Evolutionary conservation across 2,888 invertebrate species (phyloP).

Genomic region (Heliconius cydno): DNA sequence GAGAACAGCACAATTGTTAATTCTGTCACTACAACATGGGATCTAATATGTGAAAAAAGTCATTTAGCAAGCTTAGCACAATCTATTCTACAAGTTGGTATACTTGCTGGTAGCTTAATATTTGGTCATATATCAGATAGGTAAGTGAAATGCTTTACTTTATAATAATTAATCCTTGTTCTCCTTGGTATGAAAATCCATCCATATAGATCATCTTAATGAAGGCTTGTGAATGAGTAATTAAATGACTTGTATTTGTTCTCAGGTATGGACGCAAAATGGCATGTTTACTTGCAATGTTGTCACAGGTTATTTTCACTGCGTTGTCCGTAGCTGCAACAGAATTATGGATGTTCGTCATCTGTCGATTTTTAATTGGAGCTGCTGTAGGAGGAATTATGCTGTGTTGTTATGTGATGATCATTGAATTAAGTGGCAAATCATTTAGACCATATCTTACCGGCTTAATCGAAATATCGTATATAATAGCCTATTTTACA

Average conservation of each 20-base stretch:
- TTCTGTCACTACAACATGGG: conserved; percentile 85
- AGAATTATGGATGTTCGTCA: conserved; percentile 84
- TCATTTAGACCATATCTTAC: conserved; percentile 81
- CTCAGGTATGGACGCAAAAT: conserved; percentile 86
- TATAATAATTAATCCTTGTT: no score
- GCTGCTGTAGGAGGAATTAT: conserved; percentile 86
- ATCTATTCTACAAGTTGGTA: conserved; percentile 82
- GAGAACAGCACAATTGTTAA: conserved; percentile 78
- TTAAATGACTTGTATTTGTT: conserved; percentile 40
- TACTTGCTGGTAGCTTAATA: conserved; percentile 80
- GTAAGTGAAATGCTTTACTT: conserved; percentile 51
- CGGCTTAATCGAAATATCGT: conserved; percentile 82
- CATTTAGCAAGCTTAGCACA: conserved; percentile 82
- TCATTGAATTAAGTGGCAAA: conserved; percentile 85
- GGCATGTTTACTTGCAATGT: conserved; percentile 83
- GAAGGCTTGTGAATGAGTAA: not conserved
- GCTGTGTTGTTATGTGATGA: conserved; percentile 86
- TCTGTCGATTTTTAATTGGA: conserved; percentile 84
- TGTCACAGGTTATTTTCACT: conserved; percentile 82
- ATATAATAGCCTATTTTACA: conserved; percentile 80
- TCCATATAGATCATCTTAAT: no score
- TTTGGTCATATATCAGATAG: conserved; percentile 82
- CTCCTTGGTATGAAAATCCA: no score
- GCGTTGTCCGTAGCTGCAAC: conserved; percentile 81
- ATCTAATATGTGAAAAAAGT: conserved; percentile 83